Percentiles rank a stretch among this genome's conserved stretches.
Evolutionary conservation across 2,113 vertebrate genomes (phyloP).

Genomic region (Notarius lentiginosus): DNA sequence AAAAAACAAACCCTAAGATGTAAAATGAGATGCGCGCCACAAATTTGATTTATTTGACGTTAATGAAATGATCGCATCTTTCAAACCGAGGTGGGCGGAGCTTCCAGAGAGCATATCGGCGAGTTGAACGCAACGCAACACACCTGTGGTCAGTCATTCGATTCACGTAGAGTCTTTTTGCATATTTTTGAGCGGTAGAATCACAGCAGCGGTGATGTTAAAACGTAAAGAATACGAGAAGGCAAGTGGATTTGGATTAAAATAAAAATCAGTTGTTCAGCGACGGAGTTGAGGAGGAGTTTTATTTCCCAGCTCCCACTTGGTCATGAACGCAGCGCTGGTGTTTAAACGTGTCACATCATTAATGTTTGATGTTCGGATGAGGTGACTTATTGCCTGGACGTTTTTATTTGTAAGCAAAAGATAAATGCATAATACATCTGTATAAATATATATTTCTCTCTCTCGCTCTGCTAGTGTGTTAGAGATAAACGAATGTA

Average conservation of each 20-base stretch:
- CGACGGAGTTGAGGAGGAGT: background rate
- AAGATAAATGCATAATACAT: conserved; percentile 38
- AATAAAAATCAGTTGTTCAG: background rate
- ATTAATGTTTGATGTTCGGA: background rate
- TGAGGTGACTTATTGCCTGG: conserved; percentile 46
- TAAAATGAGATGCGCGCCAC: too few relatives aligned
- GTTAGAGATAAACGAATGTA: conserved; percentile 30
- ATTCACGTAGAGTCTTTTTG: background rate
- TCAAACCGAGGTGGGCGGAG: background rate
- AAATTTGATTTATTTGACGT: background rate
- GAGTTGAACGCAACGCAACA: background rate
- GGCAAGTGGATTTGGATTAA: background rate
- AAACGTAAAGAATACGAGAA: background rate
- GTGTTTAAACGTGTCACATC: conserved; percentile 20
- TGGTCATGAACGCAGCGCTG: conserved; percentile 34
- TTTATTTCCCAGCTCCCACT: background rate
- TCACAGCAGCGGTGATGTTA: background rate
- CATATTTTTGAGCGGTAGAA: background rate
- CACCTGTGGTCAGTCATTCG: background rate
- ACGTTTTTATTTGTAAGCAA: conserved; percentile 42
- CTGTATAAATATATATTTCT: conserved; percentile 42
- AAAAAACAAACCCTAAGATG: too few relatives aligned
- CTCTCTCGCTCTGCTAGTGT: conserved; percentile 1
- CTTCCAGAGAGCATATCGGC: background rate
- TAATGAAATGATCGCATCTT: background rate